Evolutionary conservation across 2,888 invertebrate species (phyloP), one percentile per base, ranked within the genome.

Genomic region (Odontocolon sp.): DNA sequence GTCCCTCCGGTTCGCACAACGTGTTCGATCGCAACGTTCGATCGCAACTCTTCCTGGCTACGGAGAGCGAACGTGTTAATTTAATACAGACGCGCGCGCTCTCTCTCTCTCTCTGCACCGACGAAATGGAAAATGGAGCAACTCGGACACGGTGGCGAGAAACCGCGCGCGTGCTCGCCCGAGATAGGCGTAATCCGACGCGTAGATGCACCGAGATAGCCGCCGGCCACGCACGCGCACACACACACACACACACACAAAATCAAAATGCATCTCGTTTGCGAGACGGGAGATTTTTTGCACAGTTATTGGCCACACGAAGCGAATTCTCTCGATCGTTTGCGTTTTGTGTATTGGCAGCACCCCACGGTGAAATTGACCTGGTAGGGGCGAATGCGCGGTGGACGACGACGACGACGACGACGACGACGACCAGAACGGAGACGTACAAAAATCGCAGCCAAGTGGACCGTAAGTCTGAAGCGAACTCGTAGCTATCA

Each of bases 381-480:
- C 6, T 52, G 52, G 33, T 56, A 38, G 18, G 68, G 57, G 70
- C 72, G 69, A 70, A 73, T 66, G 70, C 77, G 67, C 40, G 45
- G 40, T 45, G 64, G 40, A 40, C 63, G 45, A 52, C 47, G 64
- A 72, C 57, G 77, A 50, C 63, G 45, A 52, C 71, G 72, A 70
- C 54, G 64, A 72, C 63, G 78, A 45, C 68, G 54, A 64, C 76
- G 72, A 57, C 47, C 16, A 68, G 56, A 16, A 31, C 38, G 40
- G 50, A 59, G 75, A 70, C 42, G 70, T 52, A 87, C 84, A 87
- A 89, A 89, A 89, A 88, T 89, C 45, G 84, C 81, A 73, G 84
- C 68, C 84, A 87, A 87, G 85, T 83, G 85, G 85, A 85, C 83
- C 85, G 83, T 82, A 82, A n/a, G 82, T 82, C 80, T 82, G 80